phyloP scores from a whole-genome alignment of 2,113 vertebrate species.

The Montifringilla adamsi region DNA sequence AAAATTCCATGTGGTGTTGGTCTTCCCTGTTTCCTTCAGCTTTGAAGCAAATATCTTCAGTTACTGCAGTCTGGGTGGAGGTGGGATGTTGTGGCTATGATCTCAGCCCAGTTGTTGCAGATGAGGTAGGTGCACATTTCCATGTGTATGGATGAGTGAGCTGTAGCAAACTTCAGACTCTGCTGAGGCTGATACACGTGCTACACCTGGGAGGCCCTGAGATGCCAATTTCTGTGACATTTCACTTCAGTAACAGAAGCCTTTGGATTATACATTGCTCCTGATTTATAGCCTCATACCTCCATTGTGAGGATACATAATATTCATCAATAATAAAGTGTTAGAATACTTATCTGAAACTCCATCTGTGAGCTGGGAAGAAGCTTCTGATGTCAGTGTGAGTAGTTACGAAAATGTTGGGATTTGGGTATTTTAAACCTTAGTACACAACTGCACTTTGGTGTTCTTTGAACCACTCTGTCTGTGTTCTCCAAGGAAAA shows the following conservation, averaged over 20 bases:
- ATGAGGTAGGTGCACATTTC: accelerated
- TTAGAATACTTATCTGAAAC: not conserved
- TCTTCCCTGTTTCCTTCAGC: not conserved
- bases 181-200: not conserved
- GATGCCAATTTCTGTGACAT: not conserved
- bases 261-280: not conserved
- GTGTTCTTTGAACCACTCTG: not conserved
- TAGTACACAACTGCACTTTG: accelerated
- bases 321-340: not conserved
- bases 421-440: not conserved
- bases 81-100: accelerated
- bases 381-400: not conserved
- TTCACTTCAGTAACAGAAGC: not conserved
- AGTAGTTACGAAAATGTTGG: not conserved
- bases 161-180: not conserved
- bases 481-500: not conserved
- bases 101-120: not conserved
- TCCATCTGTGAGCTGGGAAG: not conserved
- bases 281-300: not conserved
- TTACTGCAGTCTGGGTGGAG: not conserved
- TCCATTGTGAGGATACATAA: not conserved
- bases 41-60: not conserved
- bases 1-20: not conserved
- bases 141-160: not conserved
- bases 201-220: not conserved